Conservation (phyloP, 2,888 invertebrate species). For the Timema cristinae region DNA sequence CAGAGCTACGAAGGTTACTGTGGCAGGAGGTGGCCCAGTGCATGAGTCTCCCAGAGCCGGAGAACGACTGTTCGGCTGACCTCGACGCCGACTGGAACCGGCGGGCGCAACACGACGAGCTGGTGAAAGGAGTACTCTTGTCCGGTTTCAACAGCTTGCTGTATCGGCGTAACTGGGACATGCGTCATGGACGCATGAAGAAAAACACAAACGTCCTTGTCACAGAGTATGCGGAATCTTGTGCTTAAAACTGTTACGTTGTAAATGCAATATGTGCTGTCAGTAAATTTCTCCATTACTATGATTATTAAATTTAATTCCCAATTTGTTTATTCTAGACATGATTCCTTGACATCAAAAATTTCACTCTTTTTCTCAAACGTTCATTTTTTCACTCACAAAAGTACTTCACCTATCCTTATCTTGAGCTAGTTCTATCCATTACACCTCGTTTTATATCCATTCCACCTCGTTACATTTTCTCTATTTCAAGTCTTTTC, state of each 20-base stretch:
- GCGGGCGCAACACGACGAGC: constrained; percentile 54
- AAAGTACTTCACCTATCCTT: too few relatives aligned
- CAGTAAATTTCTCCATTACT: constrained; percentile 12
- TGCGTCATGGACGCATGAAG: constrained; percentile 52
- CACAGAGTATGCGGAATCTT: constrained; percentile 49
- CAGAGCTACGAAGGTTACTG: too few relatives aligned
- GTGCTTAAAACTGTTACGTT: background rate
- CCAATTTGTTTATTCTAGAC: background rate
- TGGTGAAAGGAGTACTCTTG: constrained; percentile 55
- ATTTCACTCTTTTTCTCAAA: background rate
- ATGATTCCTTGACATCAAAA: background rate
- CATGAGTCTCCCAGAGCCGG: background rate
- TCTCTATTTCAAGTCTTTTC: too few relatives aligned
- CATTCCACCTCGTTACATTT: too few relatives aligned
- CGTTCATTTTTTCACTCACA: too few relatives aligned
- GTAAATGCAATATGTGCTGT: background rate
- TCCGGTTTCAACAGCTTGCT: constrained; percentile 57
- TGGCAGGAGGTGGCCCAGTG: too few relatives aligned
- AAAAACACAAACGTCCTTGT: constrained; percentile 46
- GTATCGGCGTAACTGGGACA: constrained; percentile 47
- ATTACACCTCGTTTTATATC: too few relatives aligned
- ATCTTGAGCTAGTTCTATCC: too few relatives aligned
- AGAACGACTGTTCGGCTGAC: constrained; percentile 37
- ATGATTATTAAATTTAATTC: background rate
- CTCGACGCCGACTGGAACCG: constrained; percentile 44